Evolutionary conservation across 2,113 vertebrate species (phyloP), one percentile per base, ranked within the genome.

Genomic region (Tychaedon coryphoeus): DNA sequence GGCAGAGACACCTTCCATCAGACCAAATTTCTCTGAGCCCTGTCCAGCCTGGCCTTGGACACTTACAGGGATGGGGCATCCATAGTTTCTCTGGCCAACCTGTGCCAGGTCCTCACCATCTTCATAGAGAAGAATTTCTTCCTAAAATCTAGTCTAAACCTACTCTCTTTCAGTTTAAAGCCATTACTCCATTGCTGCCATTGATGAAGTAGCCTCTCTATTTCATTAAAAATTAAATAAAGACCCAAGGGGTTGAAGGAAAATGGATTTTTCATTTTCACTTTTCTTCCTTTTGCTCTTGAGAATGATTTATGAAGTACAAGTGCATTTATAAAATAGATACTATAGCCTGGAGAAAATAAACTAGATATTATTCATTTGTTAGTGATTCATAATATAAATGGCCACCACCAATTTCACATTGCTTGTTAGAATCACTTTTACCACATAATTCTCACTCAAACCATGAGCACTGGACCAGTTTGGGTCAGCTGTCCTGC

Each of bases 161-260:
- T 14, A 28, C 45, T 33, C n/a, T 33, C 53, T 14, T 34, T 47
- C 16, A 56, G 74, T 69, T 54, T 43, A 50, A 86, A 86, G 34
- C 34, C 69, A 69, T 67, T 83, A 81, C 48, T 95, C 95, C 95
- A 86, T 94, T 95, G 75, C 93, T 96, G 89, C 90, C 71, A 94
- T 77, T 98, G 94, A 97, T 95, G 88, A 97, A 96, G 84, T 87
- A 97, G 91, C 75, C 92, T 96, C 58, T 74, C 48, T 96, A 88
- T 97, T 97, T 96, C 92, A 97, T 97, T 98, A 97, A 97, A 98
- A 97, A 97, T 97, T 97, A 97, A 98, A 96, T 93, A 96, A 97
- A 97, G 92, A 95, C 92, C 90, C 93, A 89, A 88, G 65, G 95
- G 84, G 73, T 70, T 70, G 73, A 95, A 96, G 77, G 86, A 96